Evolutionary conservation across 1,140 invertebrate genomes (phyloP).

Genomic region (Ridgeia piscesae): DNA sequence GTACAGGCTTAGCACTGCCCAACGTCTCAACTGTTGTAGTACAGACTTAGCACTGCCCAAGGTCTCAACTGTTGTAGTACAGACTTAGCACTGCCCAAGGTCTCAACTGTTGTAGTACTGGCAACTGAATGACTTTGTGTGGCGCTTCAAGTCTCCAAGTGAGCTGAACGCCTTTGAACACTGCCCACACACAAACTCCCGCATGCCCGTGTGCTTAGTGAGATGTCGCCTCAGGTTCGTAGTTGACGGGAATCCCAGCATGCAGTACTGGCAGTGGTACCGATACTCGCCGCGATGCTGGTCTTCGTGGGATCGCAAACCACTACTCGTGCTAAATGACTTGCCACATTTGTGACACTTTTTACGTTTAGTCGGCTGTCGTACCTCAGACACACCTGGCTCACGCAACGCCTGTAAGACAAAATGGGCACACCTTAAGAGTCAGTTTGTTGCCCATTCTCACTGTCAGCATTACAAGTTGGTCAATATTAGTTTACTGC

Average conservation of each 20-base stretch:
- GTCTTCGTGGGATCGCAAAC: slow-evolving; percentile 1
- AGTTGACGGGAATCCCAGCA: slow-evolving; percentile 1
- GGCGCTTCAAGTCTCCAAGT: neutral
- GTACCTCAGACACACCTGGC: neutral
- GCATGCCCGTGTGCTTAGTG: neutral
- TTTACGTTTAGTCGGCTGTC: neutral
- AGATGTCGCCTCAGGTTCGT: slow-evolving; percentile 13
- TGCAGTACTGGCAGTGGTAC: slow-evolving; percentile 14
- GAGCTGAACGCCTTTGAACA: slow-evolving; percentile 3
- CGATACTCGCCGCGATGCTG: slow-evolving; percentile 7
- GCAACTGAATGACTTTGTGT: neutral
- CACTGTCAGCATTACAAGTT: neutral
- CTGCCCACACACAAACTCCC: slow-evolving; percentile 9
- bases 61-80: too few relatives aligned
- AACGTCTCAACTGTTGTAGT: too few relatives aligned
- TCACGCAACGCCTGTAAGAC: neutral
- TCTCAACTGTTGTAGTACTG: neutral
- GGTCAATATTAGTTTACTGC: neutral
- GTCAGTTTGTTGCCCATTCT: neutral
- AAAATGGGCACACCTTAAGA: neutral
- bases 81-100: too few relatives aligned
- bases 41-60: too few relatives aligned
- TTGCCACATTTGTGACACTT: slow-evolving; percentile 1
- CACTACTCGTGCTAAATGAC: neutral
- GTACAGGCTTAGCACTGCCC: too few relatives aligned